A percentile compares a stretch with the other conserved stretches of the same genome.
These are phyloP conservation scores for Dascyllus trimaculatus DNA, from an alignment of 2,113 vertebrate genomes.

Conservation along the genomic window DNA sequence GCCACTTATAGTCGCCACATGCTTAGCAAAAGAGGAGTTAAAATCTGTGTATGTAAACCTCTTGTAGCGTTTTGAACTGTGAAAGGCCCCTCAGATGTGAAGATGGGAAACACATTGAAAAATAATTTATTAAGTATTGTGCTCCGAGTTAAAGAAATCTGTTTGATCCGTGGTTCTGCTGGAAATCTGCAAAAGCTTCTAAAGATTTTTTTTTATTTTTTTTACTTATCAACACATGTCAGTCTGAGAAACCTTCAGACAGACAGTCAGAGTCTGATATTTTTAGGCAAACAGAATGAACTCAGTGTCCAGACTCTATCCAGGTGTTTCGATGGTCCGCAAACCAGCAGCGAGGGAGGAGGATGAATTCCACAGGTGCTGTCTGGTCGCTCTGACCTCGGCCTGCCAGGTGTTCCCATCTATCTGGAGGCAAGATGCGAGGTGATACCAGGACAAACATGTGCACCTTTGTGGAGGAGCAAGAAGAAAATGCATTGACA, in stretches of 20 bases:
- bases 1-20: conserved; percentile 58
- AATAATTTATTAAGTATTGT: conserved; percentile 21
- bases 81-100: conserved; percentile 32
- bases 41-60: conserved; percentile 17
- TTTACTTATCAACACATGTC: conserved; percentile 40
- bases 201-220: conserved; percentile 25
- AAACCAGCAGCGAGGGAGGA: conserved; percentile 32
- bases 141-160: conserved; percentile 29
- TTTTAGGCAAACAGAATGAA: conserved; percentile 29
- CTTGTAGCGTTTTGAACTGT: not conserved
- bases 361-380: conserved; percentile 55
- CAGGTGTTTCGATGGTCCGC: conserved; percentile 59
- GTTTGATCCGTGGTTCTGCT: conserved; percentile 39
- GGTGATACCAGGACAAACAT: conserved; percentile 48
- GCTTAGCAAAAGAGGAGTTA: conserved; percentile 41
- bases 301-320: conserved; percentile 40
- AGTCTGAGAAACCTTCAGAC: conserved; percentile 22
- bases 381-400: conserved; percentile 41
- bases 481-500: conserved; percentile 17
- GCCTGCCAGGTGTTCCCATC: conserved; percentile 57
- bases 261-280: conserved; percentile 22
- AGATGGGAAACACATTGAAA: conserved; percentile 53
- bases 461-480: not conserved
- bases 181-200: conserved; percentile 19
- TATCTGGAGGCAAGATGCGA: conserved; percentile 24